Evolutionary conservation across 2,888 invertebrate genomes (phyloP), one percentile per base, ranked within the genome.

Genomic region (Heliconius hortense): DNA sequence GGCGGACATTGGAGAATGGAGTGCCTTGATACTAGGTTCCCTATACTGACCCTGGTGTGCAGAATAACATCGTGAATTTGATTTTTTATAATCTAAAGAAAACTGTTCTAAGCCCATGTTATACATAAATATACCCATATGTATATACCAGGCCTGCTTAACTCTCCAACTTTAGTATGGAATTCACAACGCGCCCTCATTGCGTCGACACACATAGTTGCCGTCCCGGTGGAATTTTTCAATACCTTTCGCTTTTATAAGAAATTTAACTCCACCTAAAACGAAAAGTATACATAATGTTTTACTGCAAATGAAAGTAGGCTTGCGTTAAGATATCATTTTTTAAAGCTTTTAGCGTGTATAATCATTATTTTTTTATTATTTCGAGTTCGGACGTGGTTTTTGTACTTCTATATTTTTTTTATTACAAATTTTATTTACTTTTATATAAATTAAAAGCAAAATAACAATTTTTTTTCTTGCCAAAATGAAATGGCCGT

Each of bases 201-300:
- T 66, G 60, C 70, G 74, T 74, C 76, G 43, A 31, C 70, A 48
- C 60, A 59, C 73, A 59, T 67, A 31, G 62, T 69, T 69, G 62
- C 66, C 59, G 69, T 73, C 43, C 69, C 62, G 48, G 69, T 73
- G 64, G 69, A 76, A 73, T 64, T 76, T 66, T 73, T 64, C 69
- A 73, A 69, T 76, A 73, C 53, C 53, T 43, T 72, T 63, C 43
- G 70, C 56, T 31, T 15, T 31, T 48, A 24, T 31, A 64, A 66
- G n/a, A 35, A 69, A 74, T 53, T 66, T 66, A 31, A 24, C 60
- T 62, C 60, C 43, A 68, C 24, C 35, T 67, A 60, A 48, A 31
- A 60, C 43, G 31, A 70, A 39, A 39, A 56, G 56, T n/a, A 56
- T 18, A 35, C 15, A 31, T 70, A 59, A 39, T 71, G 60, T 69